Conservation (phyloP, 2,797 vertebrate genomes). For the Ambastaia sidthimunki region DNA sequence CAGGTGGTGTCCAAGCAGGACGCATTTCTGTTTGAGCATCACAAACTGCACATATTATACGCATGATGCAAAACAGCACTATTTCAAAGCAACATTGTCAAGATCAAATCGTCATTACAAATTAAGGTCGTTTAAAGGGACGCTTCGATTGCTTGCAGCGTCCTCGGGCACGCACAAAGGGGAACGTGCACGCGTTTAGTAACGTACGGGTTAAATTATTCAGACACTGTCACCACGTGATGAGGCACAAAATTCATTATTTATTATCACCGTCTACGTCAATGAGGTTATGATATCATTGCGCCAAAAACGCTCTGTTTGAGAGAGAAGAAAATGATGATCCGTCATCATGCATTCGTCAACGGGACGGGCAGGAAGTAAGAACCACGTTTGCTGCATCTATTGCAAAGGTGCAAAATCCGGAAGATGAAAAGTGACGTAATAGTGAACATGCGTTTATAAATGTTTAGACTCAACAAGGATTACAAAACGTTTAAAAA, state of each 20-base stretch:
- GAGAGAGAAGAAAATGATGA: conserved; percentile 2
- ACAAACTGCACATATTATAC: conserved; percentile 15
- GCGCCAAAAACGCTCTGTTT: not conserved
- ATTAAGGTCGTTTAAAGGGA: conserved; percentile 22
- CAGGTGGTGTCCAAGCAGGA: conserved; percentile 46
- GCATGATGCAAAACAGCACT: not conserved
- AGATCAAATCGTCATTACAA: conserved; percentile 8
- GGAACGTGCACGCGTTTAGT: conserved; percentile 64
- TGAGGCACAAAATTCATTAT: conserved; percentile 64
- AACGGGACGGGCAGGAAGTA: conserved; percentile 9
- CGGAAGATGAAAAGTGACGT: conserved; percentile 21
- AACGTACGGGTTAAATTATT: conserved; percentile 76
- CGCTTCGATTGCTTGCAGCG: conserved; percentile 39
- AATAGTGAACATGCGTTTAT: not conserved
- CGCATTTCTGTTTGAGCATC: conserved; percentile 55
- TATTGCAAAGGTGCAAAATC: not conserved
- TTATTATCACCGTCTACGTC: conserved; percentile 63
- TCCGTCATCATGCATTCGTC: conserved; percentile 9
- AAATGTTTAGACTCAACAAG: not conserved
- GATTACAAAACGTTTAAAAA: too few relatives aligned
- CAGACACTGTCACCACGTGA: conserved; percentile 72
- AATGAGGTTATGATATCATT: conserved; percentile 53
- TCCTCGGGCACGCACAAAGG: not conserved
- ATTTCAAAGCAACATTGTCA: not conserved
- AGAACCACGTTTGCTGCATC: conserved; percentile 1